Base-by-base conservation (phyloP, 37 sponge, comb jelly and placozoan genomes). In the Aplysina aerophoba region DNA sequence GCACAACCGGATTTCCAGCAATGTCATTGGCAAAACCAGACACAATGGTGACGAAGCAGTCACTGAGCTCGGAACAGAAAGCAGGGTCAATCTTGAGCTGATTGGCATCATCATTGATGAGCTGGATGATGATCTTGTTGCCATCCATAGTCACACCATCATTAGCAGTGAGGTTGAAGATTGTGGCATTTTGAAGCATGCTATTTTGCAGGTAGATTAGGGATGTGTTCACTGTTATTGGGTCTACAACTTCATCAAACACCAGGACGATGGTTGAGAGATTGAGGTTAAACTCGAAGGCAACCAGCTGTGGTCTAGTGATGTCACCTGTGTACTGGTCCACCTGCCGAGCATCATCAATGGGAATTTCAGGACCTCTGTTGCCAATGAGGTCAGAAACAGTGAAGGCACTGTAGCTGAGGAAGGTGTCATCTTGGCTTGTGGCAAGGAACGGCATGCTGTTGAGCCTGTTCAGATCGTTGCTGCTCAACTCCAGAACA, bases 391-490 rank as follows among this genome's bases (percentile, higher is more conserved):
- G 40, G 81, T 93, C 94, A 33, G 89, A 60, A 22, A 93, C 91
- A 34, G 88, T 83, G 28, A 54, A 31, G 36, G 83, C 71, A 28
- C 73, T 87, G 3, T 91, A 59, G 19, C 86, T 82, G 19, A 92
- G 65, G 71, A 68, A 95, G 63, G 95, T 92, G 58, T 92, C 81
- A 39, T 83, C 55, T 17, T 24, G 21, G 34, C 84, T 80, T 2
- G 89, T 95, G 22, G 88, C 92, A 22, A 95, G 64, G 22, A 73
- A 55, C 28, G 93, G 82, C 21, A 66, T 59, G 11, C 79, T 25
- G 84, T 97, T 97, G 54, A 97, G 83, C 59, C 69, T 68, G 54
- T 97, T 88, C 15, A 93, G 21, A 63, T 93, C 94, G 6, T 68
- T 79, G 16, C 55, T 4, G 60, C 55, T 79, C 39, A 95, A 84